phyloP scores from a whole-genome alignment of 2,888 invertebrate genomes.

The Amaurobius ferox region DNA sequence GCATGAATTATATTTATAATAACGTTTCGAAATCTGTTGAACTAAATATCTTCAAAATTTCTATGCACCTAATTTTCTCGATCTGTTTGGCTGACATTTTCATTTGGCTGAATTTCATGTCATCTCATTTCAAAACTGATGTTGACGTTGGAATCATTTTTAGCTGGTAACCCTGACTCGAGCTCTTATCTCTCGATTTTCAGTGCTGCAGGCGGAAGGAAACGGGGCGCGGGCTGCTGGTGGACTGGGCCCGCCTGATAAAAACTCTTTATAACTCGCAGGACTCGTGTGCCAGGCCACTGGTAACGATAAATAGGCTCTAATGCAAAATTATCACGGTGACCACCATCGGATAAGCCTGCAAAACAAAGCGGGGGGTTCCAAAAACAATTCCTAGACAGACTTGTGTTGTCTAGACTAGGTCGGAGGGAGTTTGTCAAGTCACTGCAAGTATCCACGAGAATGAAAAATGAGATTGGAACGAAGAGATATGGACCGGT shows the following conservation, averaged over 20 bases:
- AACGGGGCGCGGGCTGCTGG: slow-evolving; percentile 47
- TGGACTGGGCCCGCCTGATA: slow-evolving; percentile 48
- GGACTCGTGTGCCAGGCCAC: not conserved
- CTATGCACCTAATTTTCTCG: too few relatives aligned
- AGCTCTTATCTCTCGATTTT: slow-evolving; percentile 57
- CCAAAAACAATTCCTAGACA: not conserved
- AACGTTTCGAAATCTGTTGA: too few relatives aligned
- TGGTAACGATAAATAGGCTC: not conserved
- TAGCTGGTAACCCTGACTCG: slow-evolving; percentile 45
- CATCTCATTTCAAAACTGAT: not conserved
- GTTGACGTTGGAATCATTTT: not conserved
- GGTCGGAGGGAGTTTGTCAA: too few relatives aligned
- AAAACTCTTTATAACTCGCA: slow-evolving; percentile 27
- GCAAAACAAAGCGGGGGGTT: not conserved
- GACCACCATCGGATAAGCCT: not conserved
- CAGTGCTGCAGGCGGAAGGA: slow-evolving; percentile 56
- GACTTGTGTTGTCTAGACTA: not conserved
- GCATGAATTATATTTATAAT: too few relatives aligned
- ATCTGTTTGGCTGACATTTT: not conserved
- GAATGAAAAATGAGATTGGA: too few relatives aligned
- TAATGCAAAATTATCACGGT: not conserved
- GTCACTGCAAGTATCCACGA: too few relatives aligned
- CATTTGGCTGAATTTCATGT: not conserved
- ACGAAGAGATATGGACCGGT: too few relatives aligned
- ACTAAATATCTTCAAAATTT: too few relatives aligned